phyloP scores from a whole-genome alignment of 2,797 vertebrate species.

The Alectoris magna region DNA sequence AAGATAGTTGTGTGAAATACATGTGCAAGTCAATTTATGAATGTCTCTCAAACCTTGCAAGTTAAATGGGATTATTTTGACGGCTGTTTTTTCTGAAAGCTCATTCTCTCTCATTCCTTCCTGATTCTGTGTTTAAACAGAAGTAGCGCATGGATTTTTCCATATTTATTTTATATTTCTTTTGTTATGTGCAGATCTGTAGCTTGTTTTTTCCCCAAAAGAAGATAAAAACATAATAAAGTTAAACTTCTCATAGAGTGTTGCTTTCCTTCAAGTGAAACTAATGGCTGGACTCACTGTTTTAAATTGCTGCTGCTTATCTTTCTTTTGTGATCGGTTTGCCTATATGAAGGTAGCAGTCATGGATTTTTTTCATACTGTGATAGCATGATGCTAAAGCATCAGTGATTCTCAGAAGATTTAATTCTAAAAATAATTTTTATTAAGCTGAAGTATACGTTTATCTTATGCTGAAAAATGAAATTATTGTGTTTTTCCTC shows the following conservation, averaged over 20 bases:
- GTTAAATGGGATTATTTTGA: background rate
- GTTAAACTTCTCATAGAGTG: background rate
- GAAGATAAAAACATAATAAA: background rate
- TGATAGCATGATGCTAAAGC: background rate
- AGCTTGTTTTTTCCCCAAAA: background rate
- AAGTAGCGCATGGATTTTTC: background rate
- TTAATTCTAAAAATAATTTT: background rate
- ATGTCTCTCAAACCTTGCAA: background rate
- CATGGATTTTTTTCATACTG: background rate
- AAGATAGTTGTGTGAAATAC: background rate
- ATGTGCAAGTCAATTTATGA: rapidly evolving
- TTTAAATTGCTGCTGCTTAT: background rate
- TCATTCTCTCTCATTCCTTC: background rate
- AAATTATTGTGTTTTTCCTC: background rate
- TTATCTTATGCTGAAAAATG: background rate
- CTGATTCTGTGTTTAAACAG: background rate
- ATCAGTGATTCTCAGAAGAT: background rate
- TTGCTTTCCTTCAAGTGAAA: background rate
- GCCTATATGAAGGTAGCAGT: background rate
- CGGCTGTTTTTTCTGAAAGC: background rate
- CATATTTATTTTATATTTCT: background rate
- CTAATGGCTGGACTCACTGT: background rate
- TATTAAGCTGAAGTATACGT: background rate
- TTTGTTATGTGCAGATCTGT: background rate
- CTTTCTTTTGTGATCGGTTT: background rate